Evolutionary conservation across 2,797 vertebrate species (phyloP).

Genomic region (Rhinoraja longicauda): DNA sequence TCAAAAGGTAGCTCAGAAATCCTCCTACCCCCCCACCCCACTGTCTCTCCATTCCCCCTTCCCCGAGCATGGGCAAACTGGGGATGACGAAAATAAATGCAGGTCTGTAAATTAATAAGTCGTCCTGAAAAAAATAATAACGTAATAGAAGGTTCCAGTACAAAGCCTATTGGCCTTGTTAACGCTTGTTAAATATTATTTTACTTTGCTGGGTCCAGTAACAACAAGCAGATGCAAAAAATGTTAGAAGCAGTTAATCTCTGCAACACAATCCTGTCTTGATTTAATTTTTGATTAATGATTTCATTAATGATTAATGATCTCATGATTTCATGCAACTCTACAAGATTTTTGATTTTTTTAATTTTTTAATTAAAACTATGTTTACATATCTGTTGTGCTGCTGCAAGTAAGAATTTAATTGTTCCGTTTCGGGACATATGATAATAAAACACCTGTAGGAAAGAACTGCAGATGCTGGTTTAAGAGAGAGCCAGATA

Average conservation of each 20-base stretch:
- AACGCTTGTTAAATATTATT: neutral
- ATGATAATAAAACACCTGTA: too few relatives aligned
- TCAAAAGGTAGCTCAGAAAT: too few relatives aligned
- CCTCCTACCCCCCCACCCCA: too few relatives aligned
- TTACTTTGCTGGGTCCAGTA: neutral
- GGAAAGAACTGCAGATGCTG: too few relatives aligned
- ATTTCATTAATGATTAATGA: too few relatives aligned
- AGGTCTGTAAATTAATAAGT: neutral
- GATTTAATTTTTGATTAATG: neutral
- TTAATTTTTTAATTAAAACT: too few relatives aligned
- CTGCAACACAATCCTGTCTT: neutral
- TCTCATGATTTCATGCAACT: too few relatives aligned
- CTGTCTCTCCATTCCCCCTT: neutral
- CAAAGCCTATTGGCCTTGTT: neutral
- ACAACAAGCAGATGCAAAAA: neutral
- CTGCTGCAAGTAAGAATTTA: too few relatives aligned
- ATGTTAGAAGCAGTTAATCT: neutral
- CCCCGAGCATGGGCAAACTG: neutral
- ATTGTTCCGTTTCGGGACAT: too few relatives aligned
- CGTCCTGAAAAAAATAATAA: neutral
- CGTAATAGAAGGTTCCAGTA: neutral
- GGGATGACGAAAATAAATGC: neutral
- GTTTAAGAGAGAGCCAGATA: too few relatives aligned
- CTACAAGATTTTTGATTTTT: too few relatives aligned
- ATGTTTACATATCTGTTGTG: too few relatives aligned